Evolutionary conservation across 2,888 invertebrate genomes (phyloP).

Genomic region (Sussaba pulchella): DNA sequence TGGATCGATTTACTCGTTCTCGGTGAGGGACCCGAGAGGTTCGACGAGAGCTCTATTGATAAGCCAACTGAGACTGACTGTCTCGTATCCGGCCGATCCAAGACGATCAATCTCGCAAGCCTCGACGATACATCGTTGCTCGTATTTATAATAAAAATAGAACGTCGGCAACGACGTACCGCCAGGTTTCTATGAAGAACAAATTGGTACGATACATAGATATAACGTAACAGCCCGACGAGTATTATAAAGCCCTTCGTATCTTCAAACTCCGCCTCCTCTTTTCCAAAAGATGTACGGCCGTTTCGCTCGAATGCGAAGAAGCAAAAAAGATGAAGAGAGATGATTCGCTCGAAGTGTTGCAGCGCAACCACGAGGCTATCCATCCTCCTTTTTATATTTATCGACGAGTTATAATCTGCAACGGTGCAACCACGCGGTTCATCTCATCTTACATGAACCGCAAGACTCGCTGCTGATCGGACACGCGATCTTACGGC

Average conservation of each 20-base stretch:
- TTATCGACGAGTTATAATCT: slow-evolving; percentile 16
- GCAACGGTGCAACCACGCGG: slow-evolving; percentile 28
- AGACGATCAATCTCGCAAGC: slow-evolving; percentile 58
- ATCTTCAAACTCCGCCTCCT: slow-evolving; percentile 30
- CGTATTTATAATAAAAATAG: slow-evolving; percentile 56
- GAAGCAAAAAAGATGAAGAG: slow-evolving; percentile 29
- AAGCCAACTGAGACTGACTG: slow-evolving; percentile 59
- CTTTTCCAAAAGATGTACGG: slow-evolving; percentile 32
- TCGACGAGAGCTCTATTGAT: slow-evolving; percentile 57
- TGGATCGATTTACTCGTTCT: slow-evolving; percentile 48
- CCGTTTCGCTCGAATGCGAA: slow-evolving; percentile 7
- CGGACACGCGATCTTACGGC: slow-evolving; percentile 26
- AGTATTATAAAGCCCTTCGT: slow-evolving; percentile 40
- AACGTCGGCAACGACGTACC: slow-evolving; percentile 31
- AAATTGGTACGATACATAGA: slow-evolving; percentile 28
- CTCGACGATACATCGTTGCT: slow-evolving; percentile 46
- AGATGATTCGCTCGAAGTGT: slow-evolving; percentile 18
- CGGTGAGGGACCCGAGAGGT: slow-evolving; percentile 44
- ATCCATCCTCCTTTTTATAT: slow-evolving; percentile 38
- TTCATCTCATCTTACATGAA: slow-evolving; percentile 41
- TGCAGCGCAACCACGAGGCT: slow-evolving; percentile 38
- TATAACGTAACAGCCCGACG: slow-evolving; percentile 20
- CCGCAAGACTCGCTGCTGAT: slow-evolving; percentile 1
- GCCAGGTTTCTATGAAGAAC: slow-evolving; percentile 28
- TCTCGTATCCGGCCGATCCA: slow-evolving; percentile 43